Base-by-base conservation (phyloP, 2,113 vertebrate species). In the Pholis gunnellus region DNA sequence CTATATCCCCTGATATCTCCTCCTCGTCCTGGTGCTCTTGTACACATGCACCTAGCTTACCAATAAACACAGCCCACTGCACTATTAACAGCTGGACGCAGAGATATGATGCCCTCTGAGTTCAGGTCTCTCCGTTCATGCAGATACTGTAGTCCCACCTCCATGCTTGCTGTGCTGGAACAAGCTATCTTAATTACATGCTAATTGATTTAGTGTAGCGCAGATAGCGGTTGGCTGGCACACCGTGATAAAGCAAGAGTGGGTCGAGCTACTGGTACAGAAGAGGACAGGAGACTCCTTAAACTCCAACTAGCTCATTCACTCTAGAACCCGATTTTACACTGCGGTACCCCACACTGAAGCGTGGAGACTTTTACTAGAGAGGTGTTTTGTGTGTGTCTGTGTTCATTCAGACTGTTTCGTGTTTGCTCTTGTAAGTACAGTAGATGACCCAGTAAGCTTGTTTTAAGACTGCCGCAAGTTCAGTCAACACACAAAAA, bases 131-230 rank as follows among this genome's bases (percentile, higher is more conserved):
- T 78, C 81, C 78, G 36, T 75, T 72, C 40, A 42, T 87, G 63
- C 85, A 83, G 86, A 88, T 88, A 88, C 83, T 84, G 82, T 85
- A 87, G 83, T 82, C 82, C 81, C 85, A 82, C 89, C 87, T 91
- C 90, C 38, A 65, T 88, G 85, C 85, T 86, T 88, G 87, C 93
- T 88, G 90, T 88, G 91, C 92, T 89, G 91, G 89, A 93, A 91
- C 88, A 87, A 90, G 92, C 94, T 93, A 93, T 94, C 93, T 95
- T 94, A 94, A 95, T 94, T 90, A 92, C 93, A 94, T 95, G 94
- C 92, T 95, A 95, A 94, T 95, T 95, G 93, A 94, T 95, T 94
- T 93, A 93, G 92, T 81, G 82, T 83, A 82, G 89, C 87, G 18
- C 82, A 92, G 92, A 95, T 94, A 94, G 88, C 25, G 25, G 81